Base-by-base conservation (phyloP, 1,140 invertebrate species). In the Bacillus rossius region DNA sequence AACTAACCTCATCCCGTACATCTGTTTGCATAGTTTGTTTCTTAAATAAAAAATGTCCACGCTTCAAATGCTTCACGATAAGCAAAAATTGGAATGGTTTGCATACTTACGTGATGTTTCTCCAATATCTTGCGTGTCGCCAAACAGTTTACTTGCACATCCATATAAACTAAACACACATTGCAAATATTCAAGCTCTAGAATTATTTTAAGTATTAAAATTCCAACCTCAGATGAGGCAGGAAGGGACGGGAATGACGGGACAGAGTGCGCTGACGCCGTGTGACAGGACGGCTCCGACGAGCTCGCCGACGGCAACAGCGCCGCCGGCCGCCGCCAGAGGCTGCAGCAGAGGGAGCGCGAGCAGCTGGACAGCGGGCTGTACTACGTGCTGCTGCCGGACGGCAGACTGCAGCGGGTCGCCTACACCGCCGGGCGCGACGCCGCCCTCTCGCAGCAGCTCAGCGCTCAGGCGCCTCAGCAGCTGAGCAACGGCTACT, bases 341-440 rank as follows among this genome's bases (percentile, higher is more conserved):
- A 34, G 10, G 29, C 10, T 34, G 29, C 29, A 34, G 29, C 13
- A 22, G 40, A 40, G 29, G 3, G 53, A 55, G 17, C 38, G 40
- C 4, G 61, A 62, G 14, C 58, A 57, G 8, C 49, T 45, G 8
- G 38, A 41, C 5, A 51, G 42, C n/a, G 64, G 64, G 5, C 43
- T 45, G 7, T 65, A 65, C 56, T 57, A 65, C 50, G 57, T 65
- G 8, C 53, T 62, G 14, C 43, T 65, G 23, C 59, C 62, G 0
- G 61, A 65, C 40, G 64, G 64, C 22, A 42, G 59, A 37, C 62
- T 65, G 20, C 64, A 65, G 47, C 45, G 55, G 3, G 62, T 65
- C 17, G 52, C 59, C 20, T 65, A 55, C 60, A 60, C 55, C 14
- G 23, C 62, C 10, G 48, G 48, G 8, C 60, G 26, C 20, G 25